Base-by-base conservation (phyloP, 2,797 vertebrate species). In the Psittacula derbiana region DNA sequence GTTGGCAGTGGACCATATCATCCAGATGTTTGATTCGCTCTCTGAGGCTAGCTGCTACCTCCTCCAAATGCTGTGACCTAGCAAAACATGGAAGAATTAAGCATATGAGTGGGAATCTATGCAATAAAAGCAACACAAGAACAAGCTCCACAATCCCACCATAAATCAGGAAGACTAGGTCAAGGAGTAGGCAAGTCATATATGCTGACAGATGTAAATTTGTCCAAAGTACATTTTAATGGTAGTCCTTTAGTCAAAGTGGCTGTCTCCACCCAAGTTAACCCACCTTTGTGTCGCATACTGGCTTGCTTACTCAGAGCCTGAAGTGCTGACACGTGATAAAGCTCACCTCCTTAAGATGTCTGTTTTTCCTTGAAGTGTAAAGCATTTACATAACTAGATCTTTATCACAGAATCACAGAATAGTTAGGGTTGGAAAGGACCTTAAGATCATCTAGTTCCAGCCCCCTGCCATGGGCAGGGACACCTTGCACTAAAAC, bases 1-100 rank as follows among this genome's bases (percentile, higher is more conserved):
- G 99, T 94, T 99, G 99, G 97, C 99, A 99, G 95, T 99, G 99
- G 71, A 99, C 99, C 99, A 99, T 99, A 96, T 99, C 99, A 67
- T 99, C 99, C 61, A 99, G 97, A 93, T 99, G 99, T 88, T 98
- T 98, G 97, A 99, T 99, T 73, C 99, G 97, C 92, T 99, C 99
- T 25, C 98, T 98, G 74, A 99, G 98, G 91, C 98, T 98, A 62
- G 96, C 97, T 3, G 98, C 97, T 41, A 98, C 98, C 58, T 97
- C 97, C 93, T 99, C 98, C 97, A 99, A 95, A 89, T 98, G 98
- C 95, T 98, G 98, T 14, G 98, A 98, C 97, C 99, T 99, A 90
- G 78, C 69, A 65, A 24, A 65, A 66, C 49, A 31, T 2, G 40
- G 58, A 92, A 73, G 53, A 57, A 50, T 65, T 61, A 46, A 50